Conservation (phyloP, 1,140 invertebrate genomes). For the Sitodiplosis mosellana region DNA sequence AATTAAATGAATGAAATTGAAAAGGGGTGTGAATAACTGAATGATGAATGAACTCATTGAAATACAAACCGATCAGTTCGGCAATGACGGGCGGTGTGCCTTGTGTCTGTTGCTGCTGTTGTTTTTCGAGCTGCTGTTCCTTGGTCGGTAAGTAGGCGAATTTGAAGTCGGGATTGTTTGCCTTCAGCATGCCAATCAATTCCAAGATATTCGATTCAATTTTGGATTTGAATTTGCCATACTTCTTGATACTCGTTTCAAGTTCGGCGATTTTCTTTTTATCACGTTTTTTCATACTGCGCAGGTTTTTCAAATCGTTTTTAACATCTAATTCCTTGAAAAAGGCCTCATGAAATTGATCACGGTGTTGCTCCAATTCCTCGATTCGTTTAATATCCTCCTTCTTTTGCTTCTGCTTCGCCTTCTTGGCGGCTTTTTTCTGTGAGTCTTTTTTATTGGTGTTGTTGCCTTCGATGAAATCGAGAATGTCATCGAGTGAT, state of each 20-base stretch:
- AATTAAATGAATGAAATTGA: too few relatives aligned
- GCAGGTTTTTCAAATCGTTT: slow-evolving; percentile 17
- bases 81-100: too few relatives aligned
- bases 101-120: slow-evolving; percentile 5
- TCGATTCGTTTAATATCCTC: slow-evolving; percentile 21
- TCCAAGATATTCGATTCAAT: slow-evolving; percentile 20
- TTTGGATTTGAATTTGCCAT: slow-evolving; percentile 20
- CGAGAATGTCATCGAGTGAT: slow-evolving; percentile 13
- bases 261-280: slow-evolving; percentile 23
- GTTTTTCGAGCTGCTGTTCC: slow-evolving; percentile 19
- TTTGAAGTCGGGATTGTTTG: slow-evolving; percentile 20
- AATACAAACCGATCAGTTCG: too few relatives aligned
- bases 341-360: slow-evolving; percentile 22
- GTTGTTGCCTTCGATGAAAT: slow-evolving; percentile 17
- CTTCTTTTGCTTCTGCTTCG: slow-evolving; percentile 21
- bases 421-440: slow-evolving; percentile 24
- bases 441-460: not conserved
- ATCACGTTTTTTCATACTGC: slow-evolving; percentile 19
- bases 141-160: slow-evolving; percentile 23
- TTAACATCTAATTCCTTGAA: slow-evolving; percentile 23
- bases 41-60: too few relatives aligned
- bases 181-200: slow-evolving; percentile 21
- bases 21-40: not conserved
- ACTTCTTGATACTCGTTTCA: slow-evolving; percentile 21
- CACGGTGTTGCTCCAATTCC: slow-evolving; percentile 19